Evolutionary conservation across 1,140 invertebrate species (phyloP), one percentile per base, ranked within the genome.

Genomic region (Battus philenor): DNA sequence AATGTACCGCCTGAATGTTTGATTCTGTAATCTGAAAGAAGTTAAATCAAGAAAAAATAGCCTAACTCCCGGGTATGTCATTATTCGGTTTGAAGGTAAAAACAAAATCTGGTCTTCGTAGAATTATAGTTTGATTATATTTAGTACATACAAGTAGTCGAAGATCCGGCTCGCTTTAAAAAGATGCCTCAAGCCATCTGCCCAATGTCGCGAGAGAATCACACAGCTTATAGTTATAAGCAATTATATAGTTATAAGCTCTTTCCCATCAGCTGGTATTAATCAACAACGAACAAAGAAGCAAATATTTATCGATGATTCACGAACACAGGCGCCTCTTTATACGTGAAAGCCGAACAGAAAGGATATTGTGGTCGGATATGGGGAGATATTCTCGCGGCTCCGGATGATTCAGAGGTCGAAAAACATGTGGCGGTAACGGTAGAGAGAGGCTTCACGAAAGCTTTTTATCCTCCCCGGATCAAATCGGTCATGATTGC

Each of bases 321-420:
- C 16, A 36, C 26, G 8, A 4, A 29, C 26, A 10, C 5, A 36
- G 9, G 17, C 17, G 16, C 9, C 10, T n/a, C 16, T 36, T 36
- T 15, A 36, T 22, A 36, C 16, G 33, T 36, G 33, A 36, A 36
- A 36, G 33, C 10, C 7, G 15, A 36, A 36, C 33, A 36, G 33
- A 36, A 36, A 36, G 33, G 33, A 36, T 36, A 36, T 22, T 36
- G 16, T 36, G 5, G 17, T 22, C 16, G 15, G 33, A 36, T 36
- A 20, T 36, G 33, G 33, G 33, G 33, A 36, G 33, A 36, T 22
- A 20, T 36, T 34, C 17, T 20, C 4, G 17, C 18, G 32, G 18
- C 18, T 2, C 16, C 4, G 1, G 0, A 20, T 36, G 33, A 36
- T 17, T 36, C 33, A 36, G 33, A 20, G 33, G 33, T 36, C 33